Conservation (phyloP, 1,140 invertebrate species). For the Mya arenaria region DNA sequence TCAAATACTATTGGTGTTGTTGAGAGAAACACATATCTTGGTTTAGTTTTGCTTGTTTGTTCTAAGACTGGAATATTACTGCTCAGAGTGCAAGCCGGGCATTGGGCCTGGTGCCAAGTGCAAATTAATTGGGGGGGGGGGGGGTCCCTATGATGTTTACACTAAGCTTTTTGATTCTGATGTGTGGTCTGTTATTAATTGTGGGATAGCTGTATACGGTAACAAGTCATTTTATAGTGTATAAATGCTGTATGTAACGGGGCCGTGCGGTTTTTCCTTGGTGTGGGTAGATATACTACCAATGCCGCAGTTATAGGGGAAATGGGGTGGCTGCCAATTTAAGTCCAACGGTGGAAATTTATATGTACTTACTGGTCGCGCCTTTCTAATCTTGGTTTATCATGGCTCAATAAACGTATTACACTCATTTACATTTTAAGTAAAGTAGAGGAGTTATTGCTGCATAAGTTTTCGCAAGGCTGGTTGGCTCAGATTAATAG, state of each 20-base stretch:
- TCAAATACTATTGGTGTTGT: background rate
- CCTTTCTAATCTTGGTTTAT: too few species aligned
- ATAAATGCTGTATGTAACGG: background rate
- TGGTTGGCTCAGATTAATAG: too few species aligned
- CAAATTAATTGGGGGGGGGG: background rate
- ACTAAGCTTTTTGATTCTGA: conserved; percentile 1
- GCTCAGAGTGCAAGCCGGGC: conserved; percentile 22
- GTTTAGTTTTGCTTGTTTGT: conserved; percentile 8
- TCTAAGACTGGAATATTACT: background rate
- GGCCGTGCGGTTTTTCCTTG: conserved; percentile 33
- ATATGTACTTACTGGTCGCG: too few species aligned
- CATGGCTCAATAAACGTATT: too few species aligned
- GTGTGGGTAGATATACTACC: conserved; percentile 29
- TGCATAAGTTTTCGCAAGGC: too few species aligned
- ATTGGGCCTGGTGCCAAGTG: conserved; percentile 20
- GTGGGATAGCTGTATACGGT: conserved; percentile 30
- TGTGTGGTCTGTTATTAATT: conserved; percentile 33
- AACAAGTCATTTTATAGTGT: conserved; percentile 1
- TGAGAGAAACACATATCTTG: conserved; percentile 44
- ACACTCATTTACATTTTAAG: too few species aligned
- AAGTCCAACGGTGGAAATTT: background rate
- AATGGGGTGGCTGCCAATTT: conserved; percentile 4
- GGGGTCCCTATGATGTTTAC: conserved; percentile 13
- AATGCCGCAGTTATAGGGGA: conserved; percentile 10
- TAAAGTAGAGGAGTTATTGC: too few species aligned